Conservation (phyloP, 2,113 vertebrate species). For the Corynorhinus townsendii region DNA sequence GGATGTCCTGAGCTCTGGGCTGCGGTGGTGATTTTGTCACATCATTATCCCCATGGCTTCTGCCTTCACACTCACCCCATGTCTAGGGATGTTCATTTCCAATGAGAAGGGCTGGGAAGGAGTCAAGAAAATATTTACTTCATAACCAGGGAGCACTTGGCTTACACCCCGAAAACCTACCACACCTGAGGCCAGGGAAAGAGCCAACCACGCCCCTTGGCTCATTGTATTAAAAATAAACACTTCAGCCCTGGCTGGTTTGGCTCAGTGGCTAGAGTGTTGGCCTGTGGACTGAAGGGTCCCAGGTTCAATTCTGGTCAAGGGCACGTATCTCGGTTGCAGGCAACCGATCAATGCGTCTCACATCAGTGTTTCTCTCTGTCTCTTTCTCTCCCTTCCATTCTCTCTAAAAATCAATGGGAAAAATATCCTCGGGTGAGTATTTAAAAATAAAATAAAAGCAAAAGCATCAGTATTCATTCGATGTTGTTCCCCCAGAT, state of each 20-base stretch:
- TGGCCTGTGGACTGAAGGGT: too few species aligned
- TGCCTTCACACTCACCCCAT: neutral
- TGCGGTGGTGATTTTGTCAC: neutral
- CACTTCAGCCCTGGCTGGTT: neutral
- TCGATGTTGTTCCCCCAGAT: neutral
- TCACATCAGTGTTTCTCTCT: too few species aligned
- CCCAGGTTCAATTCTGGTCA: too few species aligned
- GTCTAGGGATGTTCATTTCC: neutral
- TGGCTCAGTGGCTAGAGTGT: too few species aligned
- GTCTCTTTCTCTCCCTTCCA: too few species aligned
- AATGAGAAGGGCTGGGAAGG: neutral
- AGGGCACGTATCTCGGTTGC: too few species aligned
- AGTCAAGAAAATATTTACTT: neutral
- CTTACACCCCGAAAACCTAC: neutral
- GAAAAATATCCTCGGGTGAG: too few species aligned
- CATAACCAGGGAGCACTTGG: neutral
- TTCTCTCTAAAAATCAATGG: too few species aligned
- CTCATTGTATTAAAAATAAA: neutral
- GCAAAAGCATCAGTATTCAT: neutral
- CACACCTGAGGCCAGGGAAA: neutral
- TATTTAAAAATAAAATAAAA: too few species aligned
- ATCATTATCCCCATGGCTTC: neutral
- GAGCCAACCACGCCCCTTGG: neutral
- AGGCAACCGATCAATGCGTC: too few species aligned
- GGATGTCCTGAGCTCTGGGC: neutral